Evolutionary conservation across 2,888 invertebrate genomes (phyloP).

Genomic region (Zeuzera pyrina): DNA sequence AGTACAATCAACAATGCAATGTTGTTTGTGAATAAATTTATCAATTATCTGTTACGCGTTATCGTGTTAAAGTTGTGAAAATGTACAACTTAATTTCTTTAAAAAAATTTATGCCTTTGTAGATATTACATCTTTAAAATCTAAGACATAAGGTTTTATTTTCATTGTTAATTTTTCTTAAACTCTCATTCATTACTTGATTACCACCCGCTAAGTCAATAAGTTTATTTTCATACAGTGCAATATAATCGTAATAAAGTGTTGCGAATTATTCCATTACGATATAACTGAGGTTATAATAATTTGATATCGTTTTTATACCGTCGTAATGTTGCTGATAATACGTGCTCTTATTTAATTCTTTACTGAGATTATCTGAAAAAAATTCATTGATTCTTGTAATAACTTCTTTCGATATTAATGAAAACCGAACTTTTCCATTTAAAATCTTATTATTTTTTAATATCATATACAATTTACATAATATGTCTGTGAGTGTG

Average conservation of each 20-base stretch:
- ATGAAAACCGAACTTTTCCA: too few relatives aligned
- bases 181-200: constrained; percentile 36
- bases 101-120: constrained; percentile 11
- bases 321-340: constrained; percentile 6
- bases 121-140: constrained; percentile 10
- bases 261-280: constrained; percentile 57
- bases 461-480: too few relatives aligned
- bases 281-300: constrained; percentile 23
- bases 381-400: too few relatives aligned
- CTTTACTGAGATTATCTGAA: too few relatives aligned
- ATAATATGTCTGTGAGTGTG: too few relatives aligned
- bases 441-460: too few relatives aligned
- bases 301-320: constrained; percentile 6
- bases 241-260: constrained; percentile 46
- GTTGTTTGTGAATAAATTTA: too few relatives aligned
- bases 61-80: constrained; percentile 30
- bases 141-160: constrained; percentile 25
- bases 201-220: constrained; percentile 60
- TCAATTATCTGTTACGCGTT: too few relatives aligned
- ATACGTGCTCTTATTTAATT: constrained; percentile 13
- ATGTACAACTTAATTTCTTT: constrained; percentile 34
- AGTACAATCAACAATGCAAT: too few relatives aligned
- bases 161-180: constrained; percentile 19
- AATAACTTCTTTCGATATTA: too few relatives aligned
- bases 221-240: constrained; percentile 45